Base-by-base conservation (phyloP, 2,113 vertebrate genomes). In the Nothoprocta pentlandii region DNA sequence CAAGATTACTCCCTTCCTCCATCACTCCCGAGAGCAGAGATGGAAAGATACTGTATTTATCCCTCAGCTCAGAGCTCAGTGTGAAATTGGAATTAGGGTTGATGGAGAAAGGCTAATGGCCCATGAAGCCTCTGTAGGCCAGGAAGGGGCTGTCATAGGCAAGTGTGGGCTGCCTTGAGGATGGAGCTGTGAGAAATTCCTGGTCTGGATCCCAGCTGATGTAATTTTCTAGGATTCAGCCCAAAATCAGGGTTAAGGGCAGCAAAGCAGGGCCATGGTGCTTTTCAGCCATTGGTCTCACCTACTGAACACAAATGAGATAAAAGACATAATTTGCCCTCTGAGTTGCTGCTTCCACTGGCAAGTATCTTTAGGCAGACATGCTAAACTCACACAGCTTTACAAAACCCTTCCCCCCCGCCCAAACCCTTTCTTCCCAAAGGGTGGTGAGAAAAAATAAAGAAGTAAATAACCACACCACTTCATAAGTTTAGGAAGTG, bases 331-430 rank as follows among this genome's bases (percentile, higher is more conserved):
- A 34, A 88, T 80, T 86, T 88, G 53, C 42, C 42, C 32, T 53
- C 49, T 56, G 63, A 53, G 54, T 44, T 93, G 88, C 46, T 70
- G 34, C 56, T 54, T n/a, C 9, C 63, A 30, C 19, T 23, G 77
- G 49, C 51, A 86, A 82, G 77, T 67, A 56, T 61, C 83, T 94
- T 83, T 73, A 86, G 46, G 76, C 89, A 86, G n/a, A 58, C 77
- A 77, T 47, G 49, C 64, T 54, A 49, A 88, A 84, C 63, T 80
- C 77, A 42, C n/a, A 62, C 9, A 86, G 69, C 56, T 75, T 80
- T 61, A 16, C 80, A 90, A 94, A 94, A 90, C 49, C 39, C 49
- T 73, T 34, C 44, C 19, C 4, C 3, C 8, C 61, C 11, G 6
- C 5, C 14, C 39, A 10, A 58, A 30, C 25, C 5, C 7, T 44